Evolutionary conservation across 1,140 invertebrate genomes (phyloP), one percentile per base, ranked within the genome.

Genomic region (Drosophila mayri): DNA sequence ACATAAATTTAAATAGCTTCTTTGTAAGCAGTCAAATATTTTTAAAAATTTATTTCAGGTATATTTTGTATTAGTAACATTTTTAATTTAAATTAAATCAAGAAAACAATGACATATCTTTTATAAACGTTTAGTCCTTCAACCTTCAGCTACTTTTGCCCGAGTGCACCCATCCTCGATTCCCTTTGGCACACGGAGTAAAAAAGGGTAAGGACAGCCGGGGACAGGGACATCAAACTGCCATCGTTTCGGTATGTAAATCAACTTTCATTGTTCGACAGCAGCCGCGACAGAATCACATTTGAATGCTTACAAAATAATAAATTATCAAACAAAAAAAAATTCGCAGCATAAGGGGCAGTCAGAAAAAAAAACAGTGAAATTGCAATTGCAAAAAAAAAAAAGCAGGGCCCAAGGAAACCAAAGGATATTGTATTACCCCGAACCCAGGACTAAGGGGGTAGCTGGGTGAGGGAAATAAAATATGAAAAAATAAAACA

Each of bases 231-330:
- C 75, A 77, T 66, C 62, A 79, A 76, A 79, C 77, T 74, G 72
- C 71, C 80, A 79, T 85, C 79, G 90, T 91, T 91, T 92, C 83
- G 91, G 91, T 92, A 92, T 92, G 91, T 92, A 92, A 92, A 92
- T 92, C 91, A 92, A 92, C 84, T 92, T 87, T 86, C 91, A 91
- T 92, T 92, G 91, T 92, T 92, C 81, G 77, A 79, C 66, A 70
- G 66, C 62, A 54, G 66, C 66, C 66, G 66, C 66, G 66, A 70
- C 75, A 80, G 88, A 92, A 91, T 85, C 79, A 87, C 87, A 92
- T 92, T 92, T 91, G 87, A 92, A 92, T 92, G 84, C 81, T 87
- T 90, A 91, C 83, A 87, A 92, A 92, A 92, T 92, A 92, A 92
- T 92, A 92, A 92, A 92, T 92, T 92, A 92, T 92, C 91, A 88